A percentile compares a stretch with the other conserved stretches of the same genome.
These are phyloP conservation scores for human DNA, from an alignment of 2,113 vertebrate species.

Conservation along the genomic window DNA sequence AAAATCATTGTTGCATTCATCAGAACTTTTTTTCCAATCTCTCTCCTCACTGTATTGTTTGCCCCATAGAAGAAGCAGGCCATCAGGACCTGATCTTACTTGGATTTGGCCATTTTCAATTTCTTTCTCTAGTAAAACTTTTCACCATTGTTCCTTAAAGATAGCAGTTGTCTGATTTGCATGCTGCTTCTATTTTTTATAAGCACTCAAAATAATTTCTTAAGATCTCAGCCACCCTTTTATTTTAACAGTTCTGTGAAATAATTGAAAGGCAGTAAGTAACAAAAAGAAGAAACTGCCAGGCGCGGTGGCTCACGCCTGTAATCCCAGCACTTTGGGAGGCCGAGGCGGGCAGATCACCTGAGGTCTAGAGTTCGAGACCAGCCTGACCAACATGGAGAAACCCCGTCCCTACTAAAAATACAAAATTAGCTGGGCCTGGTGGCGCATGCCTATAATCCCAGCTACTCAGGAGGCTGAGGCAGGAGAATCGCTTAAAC, in stretches of 20 bases:
- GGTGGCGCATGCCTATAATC: no score
- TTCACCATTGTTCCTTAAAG: background rate
- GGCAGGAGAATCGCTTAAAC: no score
- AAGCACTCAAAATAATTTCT: constrained; percentile 34
- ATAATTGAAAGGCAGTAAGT: constrained; percentile 18
- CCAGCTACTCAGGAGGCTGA: no score
- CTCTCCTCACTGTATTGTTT: background rate
- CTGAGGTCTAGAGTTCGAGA: no score
- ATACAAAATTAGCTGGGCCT: no score
- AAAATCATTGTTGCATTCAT: background rate
- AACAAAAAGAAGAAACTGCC: background rate
- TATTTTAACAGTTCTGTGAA: constrained; percentile 12
- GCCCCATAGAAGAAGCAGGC: background rate
- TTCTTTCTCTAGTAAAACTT: background rate
- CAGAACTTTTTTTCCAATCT: background rate
- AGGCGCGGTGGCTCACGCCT: no score
- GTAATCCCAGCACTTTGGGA: no score
- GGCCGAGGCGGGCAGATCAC: no score
- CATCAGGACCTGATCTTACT: background rate
- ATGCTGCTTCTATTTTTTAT: background rate
- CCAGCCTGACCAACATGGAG: no score
- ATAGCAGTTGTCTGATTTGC: background rate
- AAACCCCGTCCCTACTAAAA: no score
- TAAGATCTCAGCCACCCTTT: background rate
- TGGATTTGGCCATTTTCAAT: constrained; percentile 34